Evolutionary conservation across 2,113 vertebrate genomes (phyloP), one percentile per base, ranked within the genome.

Genomic region (Clupea harengus): DNA sequence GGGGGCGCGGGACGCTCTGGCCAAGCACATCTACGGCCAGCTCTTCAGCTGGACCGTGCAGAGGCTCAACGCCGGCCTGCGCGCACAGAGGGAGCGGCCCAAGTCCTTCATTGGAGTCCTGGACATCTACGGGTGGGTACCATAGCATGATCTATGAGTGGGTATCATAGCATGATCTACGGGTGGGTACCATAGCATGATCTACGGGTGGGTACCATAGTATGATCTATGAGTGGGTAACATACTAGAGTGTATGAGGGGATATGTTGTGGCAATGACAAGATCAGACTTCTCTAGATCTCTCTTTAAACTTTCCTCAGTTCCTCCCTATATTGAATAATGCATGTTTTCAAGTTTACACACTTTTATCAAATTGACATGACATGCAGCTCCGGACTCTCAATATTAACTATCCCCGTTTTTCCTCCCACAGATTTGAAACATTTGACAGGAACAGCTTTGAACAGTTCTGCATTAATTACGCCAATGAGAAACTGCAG

Each of bases 381-480:
- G 46, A 47, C 11, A n/a, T 57, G 17, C 18, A 57, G 54, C 18
- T 18, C 17, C 17, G 2, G 17, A 5, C 17, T 20, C 17, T 57
- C 54, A 57, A 18, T 60, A 4, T 60, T 22, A 7, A 0, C 18
- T 22, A 54, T 54, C 11, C 50, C 39, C 64, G 0, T 6, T 10
- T 32, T 91, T 28, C 87, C 6, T 81, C 22, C 20, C 82, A 0
- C 93, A 95, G 96, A 85, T 96, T 96, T 90, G 96, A 96, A 92
- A 95, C 94, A 1, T 96, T 96, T 87, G 92, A 96, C 28, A 87
- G 90, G 82, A 96, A 97, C 93, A 96, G 96, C 87, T 97, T 96
- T 90, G 95, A 96, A 87, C 95, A 96, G 89, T 96, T 96, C 90
- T 96, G 95, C 86, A 96, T 96, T 86, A 96, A 96, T 88, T 96